Conservation (phyloP, 2,113 vertebrate genomes). For the Sus scrofa region T2T-Sscrofa CM000813.6:39707001-39707500, state of each 20-base stretch:
- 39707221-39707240: neutral
- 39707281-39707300: neutral
- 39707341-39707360: neutral
- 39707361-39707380: neutral
- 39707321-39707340: neutral
- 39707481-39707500: neutral
- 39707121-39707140: too few relatives aligned
- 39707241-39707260: neutral
- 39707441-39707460: neutral
- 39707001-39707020: too few relatives aligned
- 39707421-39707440: neutral
- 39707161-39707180: neutral
- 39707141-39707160: neutral
- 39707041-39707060: too few relatives aligned
- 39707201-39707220: neutral
- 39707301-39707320: neutral
- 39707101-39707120: too few relatives aligned
- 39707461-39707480: neutral
- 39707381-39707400: neutral
- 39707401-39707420: neutral
- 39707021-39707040: too few relatives aligned
- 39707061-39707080: too few relatives aligned
- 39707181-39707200: neutral
- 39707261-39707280: neutral
- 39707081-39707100: too few relatives aligned